Conservation (phyloP, 1,140 invertebrate genomes). For the Amphibalanus amphitrite region DNA sequence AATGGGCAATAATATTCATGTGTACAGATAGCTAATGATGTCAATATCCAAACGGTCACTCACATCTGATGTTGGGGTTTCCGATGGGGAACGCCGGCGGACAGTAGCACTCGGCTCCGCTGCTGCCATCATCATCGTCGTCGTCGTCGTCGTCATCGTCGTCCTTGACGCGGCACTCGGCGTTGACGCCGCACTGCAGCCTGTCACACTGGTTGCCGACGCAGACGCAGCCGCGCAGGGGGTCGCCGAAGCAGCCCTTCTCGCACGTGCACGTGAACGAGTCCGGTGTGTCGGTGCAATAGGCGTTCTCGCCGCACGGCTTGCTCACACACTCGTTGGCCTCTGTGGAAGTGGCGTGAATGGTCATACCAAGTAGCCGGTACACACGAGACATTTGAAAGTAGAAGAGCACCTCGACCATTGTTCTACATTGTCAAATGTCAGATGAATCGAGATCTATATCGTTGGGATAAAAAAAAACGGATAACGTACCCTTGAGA, state of each 20-base stretch:
- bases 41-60: too few relatives aligned
- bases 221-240: conserved; percentile 56
- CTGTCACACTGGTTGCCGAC: conserved; percentile 44
- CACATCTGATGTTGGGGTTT: conserved; percentile 68
- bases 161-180: conserved; percentile 45
- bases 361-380: too few relatives aligned
- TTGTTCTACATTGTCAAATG: too few relatives aligned
- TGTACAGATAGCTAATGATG: too few relatives aligned
- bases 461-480: too few relatives aligned
- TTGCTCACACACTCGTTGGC: conserved; percentile 42
- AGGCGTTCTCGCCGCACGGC: conserved; percentile 66
- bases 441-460: too few relatives aligned
- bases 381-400: too few relatives aligned
- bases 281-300: conserved; percentile 50
- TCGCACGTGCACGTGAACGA: conserved; percentile 57
- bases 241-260: conserved; percentile 60
- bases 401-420: too few relatives aligned
- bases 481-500: conserved; percentile 35
- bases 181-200: conserved; percentile 59
- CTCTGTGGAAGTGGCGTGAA: conserved; percentile 32
- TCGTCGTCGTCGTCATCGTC: not conserved
- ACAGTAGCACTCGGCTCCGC: conserved; percentile 60
- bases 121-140: conserved; percentile 26
- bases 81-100: conserved; percentile 58
- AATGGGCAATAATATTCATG: too few relatives aligned